phyloP scores from a whole-genome alignment of 2,888 invertebrate species.

The Chalcosyrphus nemorum region DNA sequence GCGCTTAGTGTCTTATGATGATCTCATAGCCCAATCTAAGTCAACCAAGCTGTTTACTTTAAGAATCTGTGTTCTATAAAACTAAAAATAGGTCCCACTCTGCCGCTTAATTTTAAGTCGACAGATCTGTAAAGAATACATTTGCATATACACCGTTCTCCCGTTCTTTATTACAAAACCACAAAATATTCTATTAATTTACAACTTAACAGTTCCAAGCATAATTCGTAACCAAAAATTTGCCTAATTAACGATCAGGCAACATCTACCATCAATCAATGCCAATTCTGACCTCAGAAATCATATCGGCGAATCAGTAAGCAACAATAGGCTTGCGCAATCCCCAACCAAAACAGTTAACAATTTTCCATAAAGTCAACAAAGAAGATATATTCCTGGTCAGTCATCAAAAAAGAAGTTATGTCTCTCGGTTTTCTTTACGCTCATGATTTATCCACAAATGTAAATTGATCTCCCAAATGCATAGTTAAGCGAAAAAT shows the following conservation, averaged over 20 bases:
- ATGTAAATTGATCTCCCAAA: slow-evolving; percentile 30
- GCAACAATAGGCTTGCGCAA: neutral
- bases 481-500: slow-evolving; percentile 28
- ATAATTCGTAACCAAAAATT: neutral
- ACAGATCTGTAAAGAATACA: neutral
- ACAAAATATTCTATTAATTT: neutral
- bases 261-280: neutral
- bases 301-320: neutral
- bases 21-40: too few species aligned
- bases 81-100: too few species aligned
- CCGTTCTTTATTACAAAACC: neutral
- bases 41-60: too few species aligned
- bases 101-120: too few species aligned
- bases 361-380: neutral
- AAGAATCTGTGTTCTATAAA: too few species aligned
- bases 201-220: slow-evolving; percentile 4
- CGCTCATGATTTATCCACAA: slow-evolving; percentile 1
- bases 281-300: neutral
- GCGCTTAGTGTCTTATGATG: too few species aligned
- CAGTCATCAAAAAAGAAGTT: neutral
- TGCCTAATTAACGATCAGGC: neutral
- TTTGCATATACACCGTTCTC: neutral
- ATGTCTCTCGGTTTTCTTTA: neutral
- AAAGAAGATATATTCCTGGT: neutral
- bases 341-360: slow-evolving; percentile 3